Conservation (phyloP, 2,797 vertebrate genomes). For the Chiloscyllium punctatum region DNA sequence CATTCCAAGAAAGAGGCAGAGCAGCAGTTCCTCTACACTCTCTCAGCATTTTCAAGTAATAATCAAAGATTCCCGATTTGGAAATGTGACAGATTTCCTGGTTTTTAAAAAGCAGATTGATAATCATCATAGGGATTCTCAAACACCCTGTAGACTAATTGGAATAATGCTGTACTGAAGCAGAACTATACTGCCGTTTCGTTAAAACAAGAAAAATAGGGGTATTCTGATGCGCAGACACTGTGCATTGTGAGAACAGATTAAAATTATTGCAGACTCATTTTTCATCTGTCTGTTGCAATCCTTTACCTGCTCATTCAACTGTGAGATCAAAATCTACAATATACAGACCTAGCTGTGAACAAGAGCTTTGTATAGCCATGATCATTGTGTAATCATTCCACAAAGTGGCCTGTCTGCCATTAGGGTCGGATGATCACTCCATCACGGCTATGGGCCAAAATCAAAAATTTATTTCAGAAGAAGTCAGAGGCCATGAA, state of each 20-base stretch:
- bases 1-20: neutral
- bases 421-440: too few species aligned
- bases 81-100: neutral
- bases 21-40: neutral
- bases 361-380: neutral
- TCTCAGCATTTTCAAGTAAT: neutral
- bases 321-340: neutral
- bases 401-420: neutral
- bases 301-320: neutral
- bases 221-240: neutral
- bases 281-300: neutral
- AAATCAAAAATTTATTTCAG: neutral
- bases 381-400: neutral
- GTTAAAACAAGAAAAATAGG: neutral
- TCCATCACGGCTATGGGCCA: neutral
- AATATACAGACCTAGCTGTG: neutral
- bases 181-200: neutral
- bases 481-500: neutral
- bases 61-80: neutral
- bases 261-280: neutral
- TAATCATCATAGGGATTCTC: neutral
- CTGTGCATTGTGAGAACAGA: too few species aligned
- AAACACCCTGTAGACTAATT: neutral
- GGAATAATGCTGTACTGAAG: neutral
- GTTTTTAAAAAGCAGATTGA: neutral